Evolutionary conservation across 30 jellyfish, hydroid and myxozoan species (phyloP), one percentile per base, ranked within the genome.

Genomic region (Aurelia sp.): DNA sequence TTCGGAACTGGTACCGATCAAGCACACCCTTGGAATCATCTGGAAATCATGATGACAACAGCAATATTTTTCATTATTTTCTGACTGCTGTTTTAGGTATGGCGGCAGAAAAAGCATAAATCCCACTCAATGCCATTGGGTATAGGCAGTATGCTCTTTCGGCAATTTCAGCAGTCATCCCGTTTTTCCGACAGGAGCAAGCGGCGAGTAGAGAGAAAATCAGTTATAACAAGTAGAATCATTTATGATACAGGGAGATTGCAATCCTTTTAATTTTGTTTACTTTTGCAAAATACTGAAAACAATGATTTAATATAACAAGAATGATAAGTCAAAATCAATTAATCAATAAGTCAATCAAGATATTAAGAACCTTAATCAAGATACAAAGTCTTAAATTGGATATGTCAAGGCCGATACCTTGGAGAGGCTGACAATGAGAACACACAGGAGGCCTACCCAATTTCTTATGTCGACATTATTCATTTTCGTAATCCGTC

Each of bases 301-400:
- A 41, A 76, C 87, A 76, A 76, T 76, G 87, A 75, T 37, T 76
- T 76, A 76, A 76, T 58, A 76, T 63, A 60, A 60, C 87, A 76
- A 76, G 87, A 76, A 76, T 76, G 87, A 60, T 76, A 76, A 76
- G 87, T 76, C 87, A 76, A 76, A 76, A 76, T 70, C 87, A 76
- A 76, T 76, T 76, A 76, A 76, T 76, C 63, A 62, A 64, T 59
- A 76, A 76, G 87, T 76, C 75, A 76, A 76, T 76, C 87, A 76
- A 76, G 87, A 76, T 76, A 60, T 76, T 76, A 76, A 76, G 63
- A 64, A 62, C 55, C 16, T 75, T 71, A 76, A 76, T 76, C 87
- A 58, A 21, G 75, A 78, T 63, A 35, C 63, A 60, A 63, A 63
- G 87, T 50, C 87, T 71, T 50, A 76, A 72, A 76, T 76, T 76